Base-by-base conservation (phyloP, 2,888 invertebrate genomes). In the Plagiodera versicolora region DNA sequence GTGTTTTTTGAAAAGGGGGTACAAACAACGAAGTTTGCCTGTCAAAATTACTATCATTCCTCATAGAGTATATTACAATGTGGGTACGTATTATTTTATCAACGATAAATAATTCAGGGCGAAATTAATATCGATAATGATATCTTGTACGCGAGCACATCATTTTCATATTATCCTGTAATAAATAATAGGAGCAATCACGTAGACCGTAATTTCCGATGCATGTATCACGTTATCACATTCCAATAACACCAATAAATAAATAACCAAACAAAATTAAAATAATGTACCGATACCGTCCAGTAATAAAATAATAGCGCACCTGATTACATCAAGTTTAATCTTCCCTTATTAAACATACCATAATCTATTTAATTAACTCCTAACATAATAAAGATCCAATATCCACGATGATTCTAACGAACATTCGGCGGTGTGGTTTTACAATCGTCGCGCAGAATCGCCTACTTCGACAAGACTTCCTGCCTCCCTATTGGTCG, bases 351-450 rank as follows among this genome's bases (percentile, higher is more conserved):
- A 72, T 73, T 73, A 68, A 70, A 66, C 67, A 61, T 55, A 60
- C 61, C 56, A 70, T 74, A 74, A 72, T 75, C 72, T 71, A 71
- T 74, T 75, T 74, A 72, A 75, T 75, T 75, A 73, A 67, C 68
- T 70, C 67, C 66, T 67, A 71, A 71, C 69, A 62, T 61, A 72
- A 70, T 67, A 72, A 66, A 67, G 14, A 67, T 62, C 66, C 64
- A 67, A 60, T 63, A 59, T 39, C 39, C 57, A 62, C 56, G 52
- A 66, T 59, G 59, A 61, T 66, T 68, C 61, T 64, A 74, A 72
- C 67, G 69, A 69, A 74, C 73, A 72, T 72, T 70, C 53, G 14
- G 39, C 32, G 17, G 19, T 1, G 20, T 76, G 77, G 75, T 76
- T 73, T 72, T 64, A 54, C 45, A 56, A 50, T 39, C 47, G 61